Percentiles rank a stretch among this genome's conserved stretches.
These are phyloP conservation scores for cat (Felis catus) DNA, from an alignment of 2,113 vertebrate species.

Conservation along the genomic window DNA sequence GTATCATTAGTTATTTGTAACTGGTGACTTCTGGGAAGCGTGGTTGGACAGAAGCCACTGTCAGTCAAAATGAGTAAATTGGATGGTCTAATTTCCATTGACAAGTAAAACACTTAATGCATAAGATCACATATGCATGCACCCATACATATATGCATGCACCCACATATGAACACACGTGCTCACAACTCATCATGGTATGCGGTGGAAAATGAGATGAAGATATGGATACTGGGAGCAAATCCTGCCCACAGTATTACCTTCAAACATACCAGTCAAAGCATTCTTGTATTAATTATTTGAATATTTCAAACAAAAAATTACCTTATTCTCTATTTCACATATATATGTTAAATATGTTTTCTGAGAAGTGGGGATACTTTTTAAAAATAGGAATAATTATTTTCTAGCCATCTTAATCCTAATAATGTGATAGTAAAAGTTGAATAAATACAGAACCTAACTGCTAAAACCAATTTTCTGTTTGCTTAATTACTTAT, in stretches of 20 bases:
- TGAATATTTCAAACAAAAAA: not conserved
- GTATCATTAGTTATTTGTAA: not conserved
- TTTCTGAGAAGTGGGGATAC: not conserved
- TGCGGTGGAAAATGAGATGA: not conserved
- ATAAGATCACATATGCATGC: not conserved
- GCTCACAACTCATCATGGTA: not conserved
- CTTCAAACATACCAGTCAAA: not conserved
- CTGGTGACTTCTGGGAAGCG: not conserved
- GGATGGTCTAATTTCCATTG: not conserved
- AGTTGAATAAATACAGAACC: not conserved
- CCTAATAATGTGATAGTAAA: constrained; percentile 5
- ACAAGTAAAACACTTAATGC: not conserved
- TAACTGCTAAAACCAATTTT: not conserved
- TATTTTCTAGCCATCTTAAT: not conserved
- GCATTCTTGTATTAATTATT: not conserved
- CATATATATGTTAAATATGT: not conserved
- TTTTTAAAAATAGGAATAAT: not conserved
- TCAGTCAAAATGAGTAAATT: not conserved
- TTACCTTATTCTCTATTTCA: not conserved
- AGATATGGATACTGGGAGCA: not conserved
- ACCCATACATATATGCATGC: not conserved
- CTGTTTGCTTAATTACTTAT: not conserved
- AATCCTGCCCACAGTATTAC: not conserved
- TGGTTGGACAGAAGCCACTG: not conserved
- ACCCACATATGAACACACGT: not conserved